Base-by-base conservation (phyloP, 2,113 vertebrate genomes). In the Megaceryle maxima region DNA sequence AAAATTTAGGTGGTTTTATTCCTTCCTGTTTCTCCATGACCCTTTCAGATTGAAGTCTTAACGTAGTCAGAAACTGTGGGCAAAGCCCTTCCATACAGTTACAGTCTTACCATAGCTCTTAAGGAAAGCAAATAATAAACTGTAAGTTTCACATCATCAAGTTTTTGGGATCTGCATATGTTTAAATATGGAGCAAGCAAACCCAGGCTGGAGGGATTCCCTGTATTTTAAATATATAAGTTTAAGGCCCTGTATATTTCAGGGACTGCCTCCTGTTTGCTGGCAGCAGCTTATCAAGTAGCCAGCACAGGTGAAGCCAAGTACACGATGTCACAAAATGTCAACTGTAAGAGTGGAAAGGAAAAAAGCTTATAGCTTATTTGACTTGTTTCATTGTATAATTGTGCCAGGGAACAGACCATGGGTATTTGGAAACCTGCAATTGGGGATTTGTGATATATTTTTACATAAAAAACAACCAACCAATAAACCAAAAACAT, bases 121-220 rank as follows among this genome's bases (percentile, higher is more conserved):
- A 39, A 37, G 57, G 18, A 92, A 88, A 74, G 41, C 11, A 90
- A 96, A 41, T 31, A 80, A 88, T n/a, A 60, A 88, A 72, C 29
- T n/a, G 62, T 6, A 67, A 80, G 31, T 70, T 81, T 77, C 41
- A 74, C 20, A 62, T 14, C 10, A 76, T 73, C 35, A 83, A 51
- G n/a, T 25, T 94, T 43, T 56, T 35, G 56, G 56, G 25, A 77
- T 48, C 31, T 53, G 26, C 28, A 50, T 11, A 3, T 66, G 15
- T 70, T 94, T 92, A 86, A 74, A 73, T 12, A 90, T 1, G 5
- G 28, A 92, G 14, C 5, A 82, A 87, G 25, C 5, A 75, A 85
- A 87, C 28, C 6, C 21, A 51, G 50, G 3, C 3, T 50, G 29
- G 63, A 43, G 16, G 12, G 20, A 25, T 50, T 75, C 9, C 21